Evolutionary conservation across 2,113 vertebrate genomes (phyloP).

Genomic region (Myotis yumanensis): DNA sequence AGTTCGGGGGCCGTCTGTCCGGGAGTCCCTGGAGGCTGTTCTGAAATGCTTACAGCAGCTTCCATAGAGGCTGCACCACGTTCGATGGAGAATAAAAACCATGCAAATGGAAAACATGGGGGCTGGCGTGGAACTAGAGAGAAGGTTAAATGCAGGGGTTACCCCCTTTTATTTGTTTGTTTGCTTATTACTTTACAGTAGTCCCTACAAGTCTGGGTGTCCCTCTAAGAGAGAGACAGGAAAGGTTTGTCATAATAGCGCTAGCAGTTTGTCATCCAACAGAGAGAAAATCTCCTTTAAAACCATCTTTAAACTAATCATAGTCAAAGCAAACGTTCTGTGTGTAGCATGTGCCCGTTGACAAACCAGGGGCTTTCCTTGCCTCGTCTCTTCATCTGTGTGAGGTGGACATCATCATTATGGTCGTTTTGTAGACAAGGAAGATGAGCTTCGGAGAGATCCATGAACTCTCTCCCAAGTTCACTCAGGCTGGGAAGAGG

Average conservation of each 20-base stretch:
- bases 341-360: not conserved
- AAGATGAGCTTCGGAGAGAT: not conserved
- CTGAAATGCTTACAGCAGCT: not conserved
- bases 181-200: not conserved
- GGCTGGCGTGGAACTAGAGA: not conserved
- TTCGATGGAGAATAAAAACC: not conserved
- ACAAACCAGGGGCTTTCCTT: not conserved
- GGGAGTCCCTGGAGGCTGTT: not conserved
- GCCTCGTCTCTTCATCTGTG: not conserved
- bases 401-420: not conserved
- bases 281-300: constrained; percentile 31
- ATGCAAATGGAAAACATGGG: not conserved
- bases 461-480: not conserved
- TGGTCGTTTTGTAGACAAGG: not conserved
- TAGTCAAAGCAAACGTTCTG: not conserved
- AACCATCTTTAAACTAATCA: not conserved
- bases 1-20: not conserved
- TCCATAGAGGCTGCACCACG: not conserved
- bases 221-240: not conserved
- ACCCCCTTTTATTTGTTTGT: not conserved
- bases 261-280: not conserved
- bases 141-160: not conserved
- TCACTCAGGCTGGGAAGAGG: not conserved
- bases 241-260: not conserved
- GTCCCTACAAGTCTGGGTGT: not conserved